A percentile compares a stretch with the other conserved stretches of the same genome.
phyloP scores from a whole-genome alignment of 2,113 vertebrate genomes.

The Gallinago jamesoni region DNA sequence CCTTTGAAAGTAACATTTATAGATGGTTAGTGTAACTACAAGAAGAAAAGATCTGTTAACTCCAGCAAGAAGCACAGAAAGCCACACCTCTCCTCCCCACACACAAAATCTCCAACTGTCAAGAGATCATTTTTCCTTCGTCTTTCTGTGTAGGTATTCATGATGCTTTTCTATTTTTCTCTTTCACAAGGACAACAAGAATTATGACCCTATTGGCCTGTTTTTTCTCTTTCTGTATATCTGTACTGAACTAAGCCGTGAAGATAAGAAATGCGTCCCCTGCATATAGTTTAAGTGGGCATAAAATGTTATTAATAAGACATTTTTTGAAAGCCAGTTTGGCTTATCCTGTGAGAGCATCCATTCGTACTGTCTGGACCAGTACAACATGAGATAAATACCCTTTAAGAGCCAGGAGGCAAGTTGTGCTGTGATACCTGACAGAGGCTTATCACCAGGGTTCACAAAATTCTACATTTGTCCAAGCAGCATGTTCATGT shows the following conservation, averaged over 20 bases:
- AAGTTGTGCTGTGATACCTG: background rate
- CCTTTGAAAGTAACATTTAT: background rate
- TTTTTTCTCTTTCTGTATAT: background rate
- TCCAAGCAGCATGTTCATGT: no score
- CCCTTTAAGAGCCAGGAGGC: background rate
- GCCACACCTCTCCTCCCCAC: rapidly evolving
- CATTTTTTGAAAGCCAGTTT: background rate
- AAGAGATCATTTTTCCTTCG: background rate
- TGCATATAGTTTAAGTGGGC: background rate
- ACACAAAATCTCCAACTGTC: background rate
- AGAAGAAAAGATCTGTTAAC: background rate
- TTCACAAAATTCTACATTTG: background rate
- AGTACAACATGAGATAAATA: background rate
- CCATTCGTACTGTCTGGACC: background rate
- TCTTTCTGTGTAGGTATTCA: background rate
- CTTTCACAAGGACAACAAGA: background rate
- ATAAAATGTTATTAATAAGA: background rate
- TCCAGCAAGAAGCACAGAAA: background rate
- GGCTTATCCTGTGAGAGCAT: background rate
- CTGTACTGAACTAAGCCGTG: background rate
- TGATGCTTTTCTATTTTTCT: background rate
- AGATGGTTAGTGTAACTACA: background rate
- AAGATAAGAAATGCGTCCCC: background rate
- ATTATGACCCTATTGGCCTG: background rate
- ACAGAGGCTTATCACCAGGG: background rate